These are phyloP conservation scores for Phyllotreta striolata DNA, from an alignment of 2,888 invertebrate species.

Conservation along the genomic window DNA sequence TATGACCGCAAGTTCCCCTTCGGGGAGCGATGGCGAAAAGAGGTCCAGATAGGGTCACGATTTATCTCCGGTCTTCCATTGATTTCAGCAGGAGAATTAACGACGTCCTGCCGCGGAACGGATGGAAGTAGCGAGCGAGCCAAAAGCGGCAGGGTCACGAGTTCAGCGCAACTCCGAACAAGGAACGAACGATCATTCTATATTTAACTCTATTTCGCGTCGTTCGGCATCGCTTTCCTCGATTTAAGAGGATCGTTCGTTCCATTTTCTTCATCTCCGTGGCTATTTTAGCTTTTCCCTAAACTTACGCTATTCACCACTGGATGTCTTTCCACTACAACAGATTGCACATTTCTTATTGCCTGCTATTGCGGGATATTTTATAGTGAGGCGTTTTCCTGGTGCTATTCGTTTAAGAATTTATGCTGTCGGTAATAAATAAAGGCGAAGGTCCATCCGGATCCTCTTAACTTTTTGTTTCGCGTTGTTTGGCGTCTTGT, in stretches of 20 bases:
- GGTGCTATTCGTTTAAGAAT: no score
- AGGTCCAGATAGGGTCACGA: slow-evolving; percentile 15
- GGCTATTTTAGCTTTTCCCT: no score
- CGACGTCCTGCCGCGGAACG: slow-evolving; percentile 41
- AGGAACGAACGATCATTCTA: slow-evolving; percentile 46
- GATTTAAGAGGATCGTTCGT: slow-evolving; percentile 10
- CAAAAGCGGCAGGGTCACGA: slow-evolving; percentile 47
- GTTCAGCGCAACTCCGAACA: slow-evolving; percentile 46
- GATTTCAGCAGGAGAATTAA: slow-evolving; percentile 40
- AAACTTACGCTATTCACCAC: no score
- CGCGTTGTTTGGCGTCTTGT: slow-evolving; percentile 9
- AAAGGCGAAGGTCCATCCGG: background rate
- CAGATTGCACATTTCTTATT: no score
- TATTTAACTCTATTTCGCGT: slow-evolving; percentile 43
- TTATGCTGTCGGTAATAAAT: no score
- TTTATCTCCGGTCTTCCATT: slow-evolving; percentile 27
- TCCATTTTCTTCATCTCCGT: no score
- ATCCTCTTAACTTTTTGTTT: slow-evolving; percentile 1
- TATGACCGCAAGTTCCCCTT: slow-evolving; percentile 22
- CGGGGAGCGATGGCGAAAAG: slow-evolving; percentile 1
- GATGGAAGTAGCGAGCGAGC: slow-evolving; percentile 39
- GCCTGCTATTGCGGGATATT: no score
- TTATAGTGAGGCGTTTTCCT: no score
- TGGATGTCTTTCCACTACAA: no score
- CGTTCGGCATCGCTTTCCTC: slow-evolving; percentile 17